A percentile compares a stretch with the other conserved stretches of the same genome.
Evolutionary conservation across 1,140 invertebrate genomes (phyloP).

Genomic region (Sminthurinus signatus): DNA sequence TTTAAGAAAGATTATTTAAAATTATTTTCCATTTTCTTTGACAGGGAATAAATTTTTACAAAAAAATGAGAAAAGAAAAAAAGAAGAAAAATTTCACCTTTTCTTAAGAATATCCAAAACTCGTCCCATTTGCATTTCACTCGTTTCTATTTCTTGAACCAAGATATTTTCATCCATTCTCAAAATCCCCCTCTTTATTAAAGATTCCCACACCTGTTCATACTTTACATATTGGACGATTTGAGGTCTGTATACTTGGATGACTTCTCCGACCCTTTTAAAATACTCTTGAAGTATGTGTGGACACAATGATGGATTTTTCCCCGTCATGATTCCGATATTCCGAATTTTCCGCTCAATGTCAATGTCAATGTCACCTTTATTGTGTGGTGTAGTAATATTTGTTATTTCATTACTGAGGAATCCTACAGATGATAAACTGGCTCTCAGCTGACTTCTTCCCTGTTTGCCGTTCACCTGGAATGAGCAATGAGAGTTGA

Average conservation of each 20-base stretch:
- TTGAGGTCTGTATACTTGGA: constrained; percentile 24
- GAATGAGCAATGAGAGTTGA: too few relatives aligned
- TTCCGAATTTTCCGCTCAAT: too few relatives aligned
- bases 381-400: too few relatives aligned
- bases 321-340: too few relatives aligned
- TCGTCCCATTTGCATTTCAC: constrained; percentile 10
- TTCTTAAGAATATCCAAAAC: constrained; percentile 21
- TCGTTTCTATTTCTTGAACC: neutral
- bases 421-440: too few relatives aligned
- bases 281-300: constrained; percentile 33
- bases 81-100: constrained; percentile 17
- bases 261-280: constrained; percentile 23
- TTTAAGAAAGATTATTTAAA: neutral
- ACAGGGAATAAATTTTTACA: too few relatives aligned
- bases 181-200: constrained; percentile 12
- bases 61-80: too few relatives aligned
- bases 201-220: constrained; percentile 6
- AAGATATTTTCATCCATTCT: constrained; percentile 17
- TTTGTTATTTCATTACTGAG: too few relatives aligned
- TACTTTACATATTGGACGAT: constrained; percentile 21
- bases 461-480: neutral
- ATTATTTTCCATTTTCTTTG: too few relatives aligned
- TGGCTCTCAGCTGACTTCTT: neutral
- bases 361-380: too few relatives aligned
- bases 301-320: constrained; percentile 26